phyloP scores from a whole-genome alignment of 2,113 vertebrate genomes.

The human (Homo sapiens) region GRCh38 chr5:71423001-71423500 shows the following conservation, averaged over 20 bases:
- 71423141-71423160: background rate
- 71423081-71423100: background rate
- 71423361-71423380: constrained; percentile 83
- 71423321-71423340: constrained; percentile 81
- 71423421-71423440: constrained; percentile 84
- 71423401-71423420: constrained; percentile 83
- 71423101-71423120: background rate
- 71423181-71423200: background rate
- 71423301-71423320: constrained; percentile 71
- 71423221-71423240: background rate
- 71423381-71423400: constrained; percentile 83
- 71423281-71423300: constrained; percentile 35
- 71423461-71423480: constrained; percentile 83
- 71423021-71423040: background rate
- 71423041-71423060: background rate
- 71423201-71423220: background rate
- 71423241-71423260: background rate
- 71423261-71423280: background rate
- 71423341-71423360: constrained; percentile 72
- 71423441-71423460: constrained; percentile 84
- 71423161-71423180: background rate
- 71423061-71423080: background rate
- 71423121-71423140: background rate
- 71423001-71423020: constrained; percentile 14
- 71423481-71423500: constrained; percentile 79